These are phyloP conservation scores for Petrophora chlorosata DNA, from an alignment of 2,888 invertebrate genomes.

Conservation along the genomic window DNA sequence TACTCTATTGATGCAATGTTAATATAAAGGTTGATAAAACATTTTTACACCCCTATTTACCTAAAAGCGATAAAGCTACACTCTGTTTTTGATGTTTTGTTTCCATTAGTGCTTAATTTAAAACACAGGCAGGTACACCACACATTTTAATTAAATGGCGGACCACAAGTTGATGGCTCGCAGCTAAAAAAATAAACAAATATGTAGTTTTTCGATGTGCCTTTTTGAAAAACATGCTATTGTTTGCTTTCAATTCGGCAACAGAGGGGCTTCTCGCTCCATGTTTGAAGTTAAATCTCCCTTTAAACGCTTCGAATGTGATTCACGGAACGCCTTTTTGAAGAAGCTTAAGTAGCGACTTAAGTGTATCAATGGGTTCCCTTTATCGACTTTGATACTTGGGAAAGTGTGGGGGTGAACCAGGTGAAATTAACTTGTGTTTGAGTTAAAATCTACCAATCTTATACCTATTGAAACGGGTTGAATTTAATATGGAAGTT, in stretches of 20 bases:
- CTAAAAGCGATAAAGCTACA: slow-evolving; percentile 31
- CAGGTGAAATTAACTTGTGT: slow-evolving; percentile 16
- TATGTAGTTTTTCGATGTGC: slow-evolving; percentile 68
- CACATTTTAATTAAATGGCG: slow-evolving; percentile 32
- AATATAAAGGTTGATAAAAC: too few relatives aligned
- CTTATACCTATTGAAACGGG: too few relatives aligned
- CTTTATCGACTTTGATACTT: slow-evolving; percentile 31
- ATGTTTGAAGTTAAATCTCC: slow-evolving; percentile 81
- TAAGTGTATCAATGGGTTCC: slow-evolving; percentile 48
- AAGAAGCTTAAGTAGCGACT: slow-evolving; percentile 59
- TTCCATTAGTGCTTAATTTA: slow-evolving; percentile 33
- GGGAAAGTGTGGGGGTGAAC: slow-evolving; percentile 6
- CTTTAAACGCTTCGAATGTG: slow-evolving; percentile 76
- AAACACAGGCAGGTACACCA: slow-evolving; percentile 23
- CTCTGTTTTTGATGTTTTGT: slow-evolving; percentile 21
- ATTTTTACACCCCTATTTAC: neutral
- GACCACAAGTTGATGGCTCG: slow-evolving; percentile 45
- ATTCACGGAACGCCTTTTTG: slow-evolving; percentile 72
- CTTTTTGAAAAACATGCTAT: slow-evolving; percentile 70
- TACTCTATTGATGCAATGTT: neutral
- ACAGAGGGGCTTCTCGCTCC: slow-evolving; percentile 62
- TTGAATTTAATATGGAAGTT: too few relatives aligned
- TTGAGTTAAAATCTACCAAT: slow-evolving; percentile 6
- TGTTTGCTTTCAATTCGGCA: slow-evolving; percentile 78
- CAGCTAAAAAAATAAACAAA: slow-evolving; percentile 62